Percentiles rank a stretch among this genome's conserved stretches.
Evolutionary conservation across 2,888 invertebrate species (phyloP).

Genomic region (Microctonus brassicae): DNA sequence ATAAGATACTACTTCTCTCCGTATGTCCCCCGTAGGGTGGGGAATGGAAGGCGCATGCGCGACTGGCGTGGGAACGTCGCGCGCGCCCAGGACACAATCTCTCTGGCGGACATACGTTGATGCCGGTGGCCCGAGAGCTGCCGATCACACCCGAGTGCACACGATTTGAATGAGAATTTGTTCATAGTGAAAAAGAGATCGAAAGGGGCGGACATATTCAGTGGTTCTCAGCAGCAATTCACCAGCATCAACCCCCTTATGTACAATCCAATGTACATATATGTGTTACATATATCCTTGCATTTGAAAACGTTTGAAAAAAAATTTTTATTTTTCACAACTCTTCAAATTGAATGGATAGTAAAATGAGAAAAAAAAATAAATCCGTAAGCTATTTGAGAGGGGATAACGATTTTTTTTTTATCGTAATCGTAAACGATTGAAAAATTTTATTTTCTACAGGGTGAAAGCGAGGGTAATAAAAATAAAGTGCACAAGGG

Average conservation of each 20-base stretch:
- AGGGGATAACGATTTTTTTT: neutral
- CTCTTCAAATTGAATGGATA: neutral
- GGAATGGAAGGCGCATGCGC: constrained; percentile 59
- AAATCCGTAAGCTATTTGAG: neutral
- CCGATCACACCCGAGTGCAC: constrained; percentile 56
- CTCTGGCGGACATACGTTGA: constrained; percentile 40
- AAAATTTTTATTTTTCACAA: neutral
- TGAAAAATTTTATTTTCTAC: constrained; percentile 30
- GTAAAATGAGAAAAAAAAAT: neutral
- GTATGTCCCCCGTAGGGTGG: constrained; percentile 37
- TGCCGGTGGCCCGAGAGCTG: constrained; percentile 50
- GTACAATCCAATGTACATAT: neutral
- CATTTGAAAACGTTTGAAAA: neutral
- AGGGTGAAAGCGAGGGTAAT: neutral
- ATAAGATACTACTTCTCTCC: neutral
- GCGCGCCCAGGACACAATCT: constrained; percentile 54
- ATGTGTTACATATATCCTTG: too few relatives aligned
- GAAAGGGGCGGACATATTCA: constrained; percentile 40
- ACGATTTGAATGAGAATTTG: constrained; percentile 52
- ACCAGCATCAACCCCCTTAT: constrained; percentile 20
- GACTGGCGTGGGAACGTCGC: constrained; percentile 65
- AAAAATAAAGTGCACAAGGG: neutral
- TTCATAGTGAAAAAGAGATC: neutral
- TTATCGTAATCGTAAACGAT: constrained; percentile 13
- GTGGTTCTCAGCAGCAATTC: constrained; percentile 57